phyloP scores from a whole-genome alignment of 2,888 invertebrate genomes.

The Ennomos erosarius region DNA sequence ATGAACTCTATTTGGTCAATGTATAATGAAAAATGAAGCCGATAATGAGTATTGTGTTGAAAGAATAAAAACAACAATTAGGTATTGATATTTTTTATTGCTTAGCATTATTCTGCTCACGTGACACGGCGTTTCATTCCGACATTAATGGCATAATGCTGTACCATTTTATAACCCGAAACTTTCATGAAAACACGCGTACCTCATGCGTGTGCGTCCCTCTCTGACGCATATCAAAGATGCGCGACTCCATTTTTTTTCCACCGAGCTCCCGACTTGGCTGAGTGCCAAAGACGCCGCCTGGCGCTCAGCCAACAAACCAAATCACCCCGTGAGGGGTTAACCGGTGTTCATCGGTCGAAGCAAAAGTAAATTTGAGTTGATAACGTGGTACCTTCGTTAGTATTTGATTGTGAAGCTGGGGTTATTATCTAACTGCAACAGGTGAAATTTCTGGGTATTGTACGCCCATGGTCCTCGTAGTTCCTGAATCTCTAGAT shows the following conservation, averaged over 20 bases:
- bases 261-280: conserved; percentile 75
- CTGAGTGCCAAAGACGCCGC: conserved; percentile 75
- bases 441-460: too few species aligned
- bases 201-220: conserved; percentile 62
- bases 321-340: conserved; percentile 69
- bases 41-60: too few species aligned
- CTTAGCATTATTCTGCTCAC: too few species aligned
- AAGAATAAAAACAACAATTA: too few species aligned
- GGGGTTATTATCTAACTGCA: too few species aligned
- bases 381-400: conserved; percentile 11
- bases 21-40: too few species aligned
- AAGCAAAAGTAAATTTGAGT: conserved; percentile 33
- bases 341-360: conserved; percentile 38
- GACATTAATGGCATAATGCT: conserved; percentile 14
- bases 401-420: too few species aligned
- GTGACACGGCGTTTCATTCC: too few species aligned
- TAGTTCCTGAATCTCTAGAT: too few species aligned
- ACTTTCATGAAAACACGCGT: conserved; percentile 50
- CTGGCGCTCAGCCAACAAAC: conserved; percentile 72
- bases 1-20: too few species aligned
- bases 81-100: too few species aligned
- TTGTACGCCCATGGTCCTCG: too few species aligned
- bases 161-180: conserved; percentile 19
- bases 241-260: conserved; percentile 82
- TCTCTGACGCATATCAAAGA: conserved; percentile 83